Percentiles rank a stretch among this genome's conserved stretches.
Evolutionary conservation across 2,113 vertebrate species (phyloP).

Genomic region (Bambusicola thoracicus): DNA sequence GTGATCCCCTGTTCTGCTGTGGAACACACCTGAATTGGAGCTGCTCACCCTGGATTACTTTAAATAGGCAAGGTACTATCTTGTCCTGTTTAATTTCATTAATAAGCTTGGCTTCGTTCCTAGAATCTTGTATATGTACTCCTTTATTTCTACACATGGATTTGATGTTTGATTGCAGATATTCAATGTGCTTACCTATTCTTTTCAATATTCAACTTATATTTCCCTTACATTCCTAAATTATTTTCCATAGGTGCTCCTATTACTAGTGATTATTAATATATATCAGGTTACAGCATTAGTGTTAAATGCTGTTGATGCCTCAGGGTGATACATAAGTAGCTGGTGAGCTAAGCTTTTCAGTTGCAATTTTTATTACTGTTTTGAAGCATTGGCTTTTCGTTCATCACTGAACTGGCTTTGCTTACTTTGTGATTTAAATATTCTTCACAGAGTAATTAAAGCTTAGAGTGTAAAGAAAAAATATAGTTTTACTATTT

Average conservation of each 20-base stretch:
- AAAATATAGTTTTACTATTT: conserved; percentile 24
- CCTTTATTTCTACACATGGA: neutral
- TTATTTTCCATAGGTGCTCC: neutral
- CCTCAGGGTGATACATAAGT: conserved; percentile 54
- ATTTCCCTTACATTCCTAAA: neutral
- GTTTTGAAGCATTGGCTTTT: conserved; percentile 24
- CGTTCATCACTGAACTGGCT: conserved; percentile 36
- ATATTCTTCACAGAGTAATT: conserved; percentile 53
- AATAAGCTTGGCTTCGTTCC: neutral
- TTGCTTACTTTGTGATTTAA: conserved; percentile 64
- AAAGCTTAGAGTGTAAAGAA: conserved; percentile 34
- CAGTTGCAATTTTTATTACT: conserved; percentile 60
- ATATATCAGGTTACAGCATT: neutral
- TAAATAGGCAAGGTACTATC: neutral
- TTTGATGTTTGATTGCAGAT: neutral
- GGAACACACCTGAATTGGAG: too few relatives aligned
- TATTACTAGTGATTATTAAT: neutral
- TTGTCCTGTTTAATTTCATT: neutral
- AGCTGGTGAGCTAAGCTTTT: conserved; percentile 49
- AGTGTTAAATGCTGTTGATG: conserved; percentile 63
- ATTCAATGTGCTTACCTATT: neutral
- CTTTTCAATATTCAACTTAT: neutral
- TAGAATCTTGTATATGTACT: neutral
- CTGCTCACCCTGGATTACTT: neutral
- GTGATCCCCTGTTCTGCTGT: too few relatives aligned